phyloP scores from a whole-genome alignment of 2,888 invertebrate species.

The Lasioglossum morio region DNA sequence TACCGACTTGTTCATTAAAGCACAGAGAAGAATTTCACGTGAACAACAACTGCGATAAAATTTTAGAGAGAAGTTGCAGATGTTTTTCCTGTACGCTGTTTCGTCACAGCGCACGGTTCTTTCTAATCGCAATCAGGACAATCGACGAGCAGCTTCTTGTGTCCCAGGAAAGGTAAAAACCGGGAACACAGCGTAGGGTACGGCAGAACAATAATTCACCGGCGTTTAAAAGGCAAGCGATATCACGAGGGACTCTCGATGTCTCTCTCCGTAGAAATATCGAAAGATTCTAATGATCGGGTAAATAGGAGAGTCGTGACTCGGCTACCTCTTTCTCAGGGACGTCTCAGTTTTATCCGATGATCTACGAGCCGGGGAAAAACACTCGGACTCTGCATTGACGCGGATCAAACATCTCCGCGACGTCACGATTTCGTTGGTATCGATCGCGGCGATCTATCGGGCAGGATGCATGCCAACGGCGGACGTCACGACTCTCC shows the following conservation, averaged over 20 bases:
- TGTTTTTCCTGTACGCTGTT: background rate
- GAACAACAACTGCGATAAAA: background rate
- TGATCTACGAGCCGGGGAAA: conserved; percentile 41
- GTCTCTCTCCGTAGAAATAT: conserved; percentile 57
- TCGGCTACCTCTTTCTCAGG: conserved; percentile 58
- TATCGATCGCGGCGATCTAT: conserved; percentile 54
- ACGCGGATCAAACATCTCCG: conserved; percentile 49
- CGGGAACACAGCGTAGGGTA: background rate
- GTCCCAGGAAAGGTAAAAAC: conserved; percentile 17
- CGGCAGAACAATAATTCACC: conserved; percentile 35
- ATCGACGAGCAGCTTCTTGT: background rate
- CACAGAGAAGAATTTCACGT: background rate
- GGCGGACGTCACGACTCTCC: conserved; percentile 48
- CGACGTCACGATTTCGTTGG: conserved; percentile 56
- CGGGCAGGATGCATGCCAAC: conserved; percentile 52
- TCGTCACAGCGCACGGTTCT: background rate
- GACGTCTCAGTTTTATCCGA: conserved; percentile 48
- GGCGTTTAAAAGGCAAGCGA: conserved; percentile 19
- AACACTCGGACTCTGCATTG: conserved; percentile 59
- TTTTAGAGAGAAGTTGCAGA: background rate
- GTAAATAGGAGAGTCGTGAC: conserved; percentile 71
- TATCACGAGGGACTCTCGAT: conserved; percentile 31
- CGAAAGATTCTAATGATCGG: conserved; percentile 67
- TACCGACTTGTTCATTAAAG: no score
- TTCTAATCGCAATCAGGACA: background rate